These are phyloP conservation scores for Phataginus tetradactyla DNA, from an alignment of 2,797 vertebrate species.

Conservation along the genomic window DNA sequence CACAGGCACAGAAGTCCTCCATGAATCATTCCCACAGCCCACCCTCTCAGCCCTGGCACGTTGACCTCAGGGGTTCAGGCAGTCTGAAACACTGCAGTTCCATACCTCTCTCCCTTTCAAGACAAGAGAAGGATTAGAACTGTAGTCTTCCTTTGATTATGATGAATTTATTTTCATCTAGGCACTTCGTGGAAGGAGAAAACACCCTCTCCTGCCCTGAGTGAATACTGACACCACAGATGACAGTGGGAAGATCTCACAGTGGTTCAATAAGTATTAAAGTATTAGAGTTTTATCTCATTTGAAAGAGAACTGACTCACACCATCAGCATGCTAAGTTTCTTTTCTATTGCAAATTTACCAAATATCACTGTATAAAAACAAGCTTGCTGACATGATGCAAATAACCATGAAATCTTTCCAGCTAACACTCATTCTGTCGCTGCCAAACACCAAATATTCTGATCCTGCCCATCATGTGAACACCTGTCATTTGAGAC, in stretches of 20 bases:
- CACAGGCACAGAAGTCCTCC: background rate
- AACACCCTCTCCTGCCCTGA: slow-evolving; percentile 9
- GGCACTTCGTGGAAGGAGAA: background rate
- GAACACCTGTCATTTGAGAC: background rate
- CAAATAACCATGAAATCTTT: background rate
- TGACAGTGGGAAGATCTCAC: slow-evolving; percentile 45
- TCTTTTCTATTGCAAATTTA: slow-evolving; percentile 41
- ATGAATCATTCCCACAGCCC: background rate
- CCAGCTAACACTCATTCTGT: background rate
- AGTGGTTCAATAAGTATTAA: slow-evolving; percentile 57
- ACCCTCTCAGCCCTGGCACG: background rate
- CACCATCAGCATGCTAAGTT: background rate
- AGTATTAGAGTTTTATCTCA: slow-evolving; percentile 59
- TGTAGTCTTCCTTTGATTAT: slow-evolving; percentile 69
- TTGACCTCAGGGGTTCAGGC: background rate
- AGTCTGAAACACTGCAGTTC: background rate
- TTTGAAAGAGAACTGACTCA: slow-evolving; percentile 50
- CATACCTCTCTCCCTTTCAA: slow-evolving; percentile 31
- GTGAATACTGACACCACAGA: background rate
- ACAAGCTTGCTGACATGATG: background rate
- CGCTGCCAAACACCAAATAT: background rate
- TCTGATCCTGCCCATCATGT: background rate
- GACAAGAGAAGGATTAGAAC: slow-evolving; percentile 61
- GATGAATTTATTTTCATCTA: slow-evolving; percentile 68
- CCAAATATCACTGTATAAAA: background rate